These are phyloP conservation scores for Eutolmus rufibarbis DNA, from an alignment of 2,888 invertebrate species.

Conservation along the genomic window DNA sequence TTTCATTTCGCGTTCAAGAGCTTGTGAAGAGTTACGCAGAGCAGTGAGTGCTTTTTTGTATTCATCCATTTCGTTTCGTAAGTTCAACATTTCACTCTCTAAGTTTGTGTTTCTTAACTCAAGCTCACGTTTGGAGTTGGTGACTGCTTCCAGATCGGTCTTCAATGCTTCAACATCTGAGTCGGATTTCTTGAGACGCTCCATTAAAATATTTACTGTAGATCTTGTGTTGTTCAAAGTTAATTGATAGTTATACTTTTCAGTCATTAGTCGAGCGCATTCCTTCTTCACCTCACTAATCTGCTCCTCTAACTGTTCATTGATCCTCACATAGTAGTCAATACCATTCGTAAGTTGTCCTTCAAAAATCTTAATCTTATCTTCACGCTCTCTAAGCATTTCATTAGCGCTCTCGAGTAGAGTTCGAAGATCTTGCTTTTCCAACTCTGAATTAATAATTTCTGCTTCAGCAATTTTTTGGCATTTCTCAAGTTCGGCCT, in stretches of 20 bases:
- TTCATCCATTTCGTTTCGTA: conserved; percentile 55
- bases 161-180: conserved; percentile 62
- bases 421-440: conserved; percentile 64
- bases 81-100: conserved; percentile 55
- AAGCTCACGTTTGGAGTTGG: conserved; percentile 56
- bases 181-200: conserved; percentile 62
- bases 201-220: conserved; percentile 62
- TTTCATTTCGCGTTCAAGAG: conserved; percentile 60
- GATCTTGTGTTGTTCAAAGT: conserved; percentile 61
- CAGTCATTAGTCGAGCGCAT: conserved; percentile 59
- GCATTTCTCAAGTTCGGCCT: conserved; percentile 65
- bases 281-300: conserved; percentile 61
- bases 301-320: conserved; percentile 60
- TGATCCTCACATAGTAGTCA: conserved; percentile 59
- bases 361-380: conserved; percentile 60
- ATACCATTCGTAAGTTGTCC: conserved; percentile 59
- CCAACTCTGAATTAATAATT: conserved; percentile 65
- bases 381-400: conserved; percentile 60
- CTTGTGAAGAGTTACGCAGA: conserved; percentile 57
- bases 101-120: conserved; percentile 56
- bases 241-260: conserved; percentile 62
- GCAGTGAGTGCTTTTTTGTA: conserved; percentile 55
- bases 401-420: conserved; percentile 61
- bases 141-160: conserved; percentile 58
- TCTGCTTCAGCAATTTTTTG: conserved; percentile 67